phyloP scores from a whole-genome alignment of 2,113 vertebrate species.

The Coracopsis vasa region DNA sequence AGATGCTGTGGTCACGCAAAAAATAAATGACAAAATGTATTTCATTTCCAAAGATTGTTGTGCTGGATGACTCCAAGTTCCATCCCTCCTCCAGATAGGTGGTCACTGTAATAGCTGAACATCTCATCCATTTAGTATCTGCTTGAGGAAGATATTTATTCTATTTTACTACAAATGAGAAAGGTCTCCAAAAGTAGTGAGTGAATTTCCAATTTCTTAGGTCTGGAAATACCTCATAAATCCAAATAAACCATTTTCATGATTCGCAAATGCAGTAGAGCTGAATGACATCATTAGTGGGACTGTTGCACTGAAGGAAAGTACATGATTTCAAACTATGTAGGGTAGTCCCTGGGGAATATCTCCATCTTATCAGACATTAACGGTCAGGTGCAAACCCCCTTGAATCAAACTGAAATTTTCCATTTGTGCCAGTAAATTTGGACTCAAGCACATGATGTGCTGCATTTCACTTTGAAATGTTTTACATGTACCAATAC shows the following conservation, averaged over 20 bases:
- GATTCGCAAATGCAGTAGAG: background rate
- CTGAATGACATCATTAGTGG: background rate
- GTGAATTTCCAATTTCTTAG: background rate
- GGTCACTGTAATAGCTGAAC: background rate
- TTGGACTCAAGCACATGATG: background rate
- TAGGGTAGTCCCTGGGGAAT: background rate
- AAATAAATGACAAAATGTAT: background rate
- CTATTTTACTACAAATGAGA: background rate
- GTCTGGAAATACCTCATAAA: background rate
- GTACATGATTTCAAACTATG: background rate
- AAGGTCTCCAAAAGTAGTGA: background rate
- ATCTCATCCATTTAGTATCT: background rate
- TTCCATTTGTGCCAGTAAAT: background rate
- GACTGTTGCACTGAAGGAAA: background rate
- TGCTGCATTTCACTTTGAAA: background rate
- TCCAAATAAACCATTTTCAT: background rate
- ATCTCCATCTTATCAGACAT: background rate
- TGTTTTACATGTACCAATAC: background rate
- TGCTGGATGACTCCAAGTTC: background rate
- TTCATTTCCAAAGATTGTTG: background rate
- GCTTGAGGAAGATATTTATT: background rate
- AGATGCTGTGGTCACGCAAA: background rate
- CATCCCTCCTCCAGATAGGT: background rate
- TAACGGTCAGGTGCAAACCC: background rate
- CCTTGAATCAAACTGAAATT: background rate